These are phyloP conservation scores for Acanthosepion esculentum DNA, from an alignment of 2,888 invertebrate species.

Conservation along the genomic window DNA sequence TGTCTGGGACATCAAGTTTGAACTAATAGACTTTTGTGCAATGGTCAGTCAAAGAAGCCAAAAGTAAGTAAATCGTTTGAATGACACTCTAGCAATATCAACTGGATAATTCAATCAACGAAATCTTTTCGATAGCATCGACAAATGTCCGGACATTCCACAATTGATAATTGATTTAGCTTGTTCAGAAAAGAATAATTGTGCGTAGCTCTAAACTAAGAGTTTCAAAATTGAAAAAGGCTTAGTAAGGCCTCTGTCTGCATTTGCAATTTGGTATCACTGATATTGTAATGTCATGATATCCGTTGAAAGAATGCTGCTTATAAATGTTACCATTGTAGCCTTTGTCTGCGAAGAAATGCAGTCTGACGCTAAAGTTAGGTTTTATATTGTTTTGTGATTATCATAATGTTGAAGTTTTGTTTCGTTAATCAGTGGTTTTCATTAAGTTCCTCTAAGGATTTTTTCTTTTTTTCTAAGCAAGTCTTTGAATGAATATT, in stretches of 20 bases:
- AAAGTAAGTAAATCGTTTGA: too few relatives aligned
- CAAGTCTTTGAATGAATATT: too few relatives aligned
- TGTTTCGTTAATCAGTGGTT: too few relatives aligned
- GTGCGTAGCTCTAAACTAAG: neutral
- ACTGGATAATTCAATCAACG: neutral
- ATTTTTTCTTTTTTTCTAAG: too few relatives aligned
- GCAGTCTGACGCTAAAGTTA: too few relatives aligned
- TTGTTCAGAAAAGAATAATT: neutral
- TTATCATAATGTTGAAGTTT: too few relatives aligned
- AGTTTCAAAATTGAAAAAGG: neutral
- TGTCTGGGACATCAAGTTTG: neutral
- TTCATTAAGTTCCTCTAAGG: too few relatives aligned
- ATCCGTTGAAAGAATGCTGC: neutral
- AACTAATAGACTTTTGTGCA: neutral
- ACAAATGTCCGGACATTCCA: neutral
- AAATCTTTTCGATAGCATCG: neutral
- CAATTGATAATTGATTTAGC: neutral
- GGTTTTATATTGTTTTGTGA: too few relatives aligned
- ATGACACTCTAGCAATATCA: neutral
- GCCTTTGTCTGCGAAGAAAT: too few relatives aligned
- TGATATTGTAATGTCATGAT: neutral
- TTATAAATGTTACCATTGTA: too few relatives aligned
- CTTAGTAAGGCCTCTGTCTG: neutral
- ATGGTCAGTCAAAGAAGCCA: neutral
- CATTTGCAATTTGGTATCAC: neutral